phyloP scores from a whole-genome alignment of 2,888 invertebrate genomes.

The Ethmia dodecea region DNA sequence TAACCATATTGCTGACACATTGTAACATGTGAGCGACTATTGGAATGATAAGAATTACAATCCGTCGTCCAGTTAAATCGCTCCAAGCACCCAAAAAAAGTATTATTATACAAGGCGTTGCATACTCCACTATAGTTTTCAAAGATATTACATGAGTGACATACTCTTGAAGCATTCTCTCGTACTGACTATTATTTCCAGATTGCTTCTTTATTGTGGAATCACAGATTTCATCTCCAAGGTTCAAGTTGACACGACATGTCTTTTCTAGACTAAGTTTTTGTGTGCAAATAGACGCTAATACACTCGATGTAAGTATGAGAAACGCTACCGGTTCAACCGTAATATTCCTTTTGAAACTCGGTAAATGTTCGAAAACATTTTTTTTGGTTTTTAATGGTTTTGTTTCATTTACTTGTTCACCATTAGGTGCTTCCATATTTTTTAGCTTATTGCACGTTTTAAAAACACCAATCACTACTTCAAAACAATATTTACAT shows the following conservation, averaged over 20 bases:
- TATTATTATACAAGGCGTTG: constrained; percentile 82
- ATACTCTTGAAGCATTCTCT: not conserved
- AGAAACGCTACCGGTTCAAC: not conserved
- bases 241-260: constrained; percentile 37
- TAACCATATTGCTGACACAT: constrained; percentile 56
- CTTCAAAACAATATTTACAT: too few relatives aligned
- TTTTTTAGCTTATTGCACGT: too few relatives aligned
- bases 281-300: not conserved
- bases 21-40: constrained; percentile 83
- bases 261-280: not conserved
- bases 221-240: constrained; percentile 52
- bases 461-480: too few relatives aligned
- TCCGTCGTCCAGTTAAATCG: constrained; percentile 73
- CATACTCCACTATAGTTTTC: not conserved
- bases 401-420: too few relatives aligned
- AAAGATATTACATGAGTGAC: not conserved
- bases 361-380: too few relatives aligned
- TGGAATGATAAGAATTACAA: constrained; percentile 84
- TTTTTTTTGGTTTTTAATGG: too few relatives aligned
- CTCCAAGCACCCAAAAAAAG: constrained; percentile 85
- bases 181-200: not conserved
- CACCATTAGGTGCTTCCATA: too few relatives aligned
- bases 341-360: too few relatives aligned
- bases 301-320: not conserved
- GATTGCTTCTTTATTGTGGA: constrained; percentile 37